These are phyloP conservation scores for Xiphorhynchus erythropygius DNA, from an alignment of 2,797 vertebrate species.

Conservation along the genomic window DNA sequence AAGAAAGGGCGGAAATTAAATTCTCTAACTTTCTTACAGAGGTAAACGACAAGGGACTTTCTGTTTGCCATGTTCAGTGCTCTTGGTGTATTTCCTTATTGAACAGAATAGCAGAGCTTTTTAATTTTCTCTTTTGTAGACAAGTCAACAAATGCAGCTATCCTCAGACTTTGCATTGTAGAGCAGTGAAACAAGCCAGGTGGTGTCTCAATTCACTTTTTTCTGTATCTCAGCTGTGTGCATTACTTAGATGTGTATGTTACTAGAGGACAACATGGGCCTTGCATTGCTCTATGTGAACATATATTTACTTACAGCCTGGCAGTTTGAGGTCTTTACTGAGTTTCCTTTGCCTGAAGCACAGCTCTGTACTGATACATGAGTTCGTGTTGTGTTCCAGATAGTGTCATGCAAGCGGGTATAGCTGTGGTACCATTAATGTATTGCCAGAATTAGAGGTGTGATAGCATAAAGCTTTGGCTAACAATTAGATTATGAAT, in stretches of 20 bases:
- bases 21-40: slow-evolving; percentile 33
- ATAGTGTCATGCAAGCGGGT: background rate
- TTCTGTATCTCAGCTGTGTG: background rate
- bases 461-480: background rate
- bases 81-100: background rate
- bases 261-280: background rate
- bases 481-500: background rate
- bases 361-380: background rate
- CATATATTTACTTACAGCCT: background rate
- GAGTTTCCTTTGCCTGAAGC: background rate
- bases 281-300: background rate
- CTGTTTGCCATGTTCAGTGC: background rate
- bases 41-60: slow-evolving; percentile 57
- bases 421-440: background rate
- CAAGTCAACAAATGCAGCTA: background rate
- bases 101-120: background rate
- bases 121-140: slow-evolving; percentile 47
- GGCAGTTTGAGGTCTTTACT: background rate
- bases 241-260: background rate
- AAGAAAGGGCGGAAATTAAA: slow-evolving; percentile 28
- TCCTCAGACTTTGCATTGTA: background rate
- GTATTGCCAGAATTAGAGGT: background rate
- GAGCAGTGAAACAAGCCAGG: background rate
- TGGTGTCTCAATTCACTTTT: background rate
- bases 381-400: background rate